Evolutionary conservation across 2,113 vertebrate species (phyloP), one percentile per base, ranked within the genome.

Genomic region (Collichthys lucidus): DNA sequence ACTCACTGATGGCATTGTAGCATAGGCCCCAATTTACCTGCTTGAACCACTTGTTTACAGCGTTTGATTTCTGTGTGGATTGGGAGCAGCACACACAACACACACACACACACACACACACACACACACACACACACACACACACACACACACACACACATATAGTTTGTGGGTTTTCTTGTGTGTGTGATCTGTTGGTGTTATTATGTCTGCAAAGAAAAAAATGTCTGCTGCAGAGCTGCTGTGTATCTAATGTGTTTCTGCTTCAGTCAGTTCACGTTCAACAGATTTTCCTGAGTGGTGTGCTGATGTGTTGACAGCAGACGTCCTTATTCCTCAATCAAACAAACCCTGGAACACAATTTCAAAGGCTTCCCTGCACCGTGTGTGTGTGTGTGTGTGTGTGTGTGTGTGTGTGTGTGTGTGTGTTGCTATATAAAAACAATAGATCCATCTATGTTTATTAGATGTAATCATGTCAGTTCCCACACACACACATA

Each of bases 11-110:
- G 29, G 20, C 49, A 66, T 5, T 53, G 76, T 59, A 74, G 70
- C 77, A 65, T 0, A 90, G 88, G 86, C 88, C 91, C 63, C 24
- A 22, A 22, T 5, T 40, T 75, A 65, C 42, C 73, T 73, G 55
- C 20, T 65, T 0, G 3, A 61, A 77, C 14, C 66, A 74, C 66
- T 56, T 82, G 71, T 83, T 76, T 77, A 59, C 67, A 61, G 52
- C 35, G 6, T 40, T 40, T 35, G 0, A 8, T 35, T 35, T 35
- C 35, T 8, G 1, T 35, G 35, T 17, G 31, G 42, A 61, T 7
- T 5, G 7, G 42, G 26, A 61, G 22, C 35, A 52, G 61, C 44
- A 65, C 11, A 66, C 59, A 60, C 15, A 42, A 65, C 17, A 17
- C 59, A 66, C 15, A 49, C 31, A 11, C 46, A 11, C 59, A 66